Evolutionary conservation across 2,888 invertebrate species (phyloP).

Genomic region (Hypolimnas misippus): DNA sequence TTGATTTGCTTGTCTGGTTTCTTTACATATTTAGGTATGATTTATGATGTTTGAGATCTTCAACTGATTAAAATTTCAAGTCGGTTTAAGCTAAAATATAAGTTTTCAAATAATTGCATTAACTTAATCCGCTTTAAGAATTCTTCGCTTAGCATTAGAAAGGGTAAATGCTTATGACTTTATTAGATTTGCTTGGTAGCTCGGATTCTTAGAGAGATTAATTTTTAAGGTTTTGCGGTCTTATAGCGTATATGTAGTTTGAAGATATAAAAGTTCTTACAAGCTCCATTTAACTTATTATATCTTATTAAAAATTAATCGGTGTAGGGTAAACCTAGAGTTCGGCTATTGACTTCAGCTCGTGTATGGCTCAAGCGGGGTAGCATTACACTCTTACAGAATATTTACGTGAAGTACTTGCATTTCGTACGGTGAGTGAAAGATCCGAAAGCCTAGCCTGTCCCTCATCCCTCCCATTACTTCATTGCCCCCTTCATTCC

Average conservation of each 20-base stretch:
- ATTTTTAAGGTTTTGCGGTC: slow-evolving; percentile 18
- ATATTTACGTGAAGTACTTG: too few relatives aligned
- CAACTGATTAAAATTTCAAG: neutral
- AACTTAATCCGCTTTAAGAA: slow-evolving; percentile 27
- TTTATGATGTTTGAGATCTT: neutral
- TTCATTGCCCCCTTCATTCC: too few relatives aligned
- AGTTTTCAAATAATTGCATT: slow-evolving; percentile 8
- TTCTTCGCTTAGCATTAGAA: slow-evolving; percentile 15
- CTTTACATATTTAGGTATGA: neutral
- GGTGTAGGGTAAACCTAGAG: too few relatives aligned
- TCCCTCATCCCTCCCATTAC: too few relatives aligned
- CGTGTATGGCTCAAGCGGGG: too few relatives aligned
- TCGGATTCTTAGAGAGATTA: slow-evolving; percentile 26
- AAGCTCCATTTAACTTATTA: too few relatives aligned
- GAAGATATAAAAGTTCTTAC: too few relatives aligned
- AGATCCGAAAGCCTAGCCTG: too few relatives aligned
- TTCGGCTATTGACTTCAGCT: too few relatives aligned
- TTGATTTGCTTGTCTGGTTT: neutral
- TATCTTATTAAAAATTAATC: too few relatives aligned
- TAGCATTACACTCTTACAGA: too few relatives aligned
- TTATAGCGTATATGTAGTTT: neutral
- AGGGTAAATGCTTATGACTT: slow-evolving; percentile 21
- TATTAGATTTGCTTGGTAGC: slow-evolving; percentile 23
- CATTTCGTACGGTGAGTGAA: too few relatives aligned
- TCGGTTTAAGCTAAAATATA: neutral